Base-by-base conservation (phyloP, 1,140 invertebrate species). In the Bilobella aurantiaca region DNA sequence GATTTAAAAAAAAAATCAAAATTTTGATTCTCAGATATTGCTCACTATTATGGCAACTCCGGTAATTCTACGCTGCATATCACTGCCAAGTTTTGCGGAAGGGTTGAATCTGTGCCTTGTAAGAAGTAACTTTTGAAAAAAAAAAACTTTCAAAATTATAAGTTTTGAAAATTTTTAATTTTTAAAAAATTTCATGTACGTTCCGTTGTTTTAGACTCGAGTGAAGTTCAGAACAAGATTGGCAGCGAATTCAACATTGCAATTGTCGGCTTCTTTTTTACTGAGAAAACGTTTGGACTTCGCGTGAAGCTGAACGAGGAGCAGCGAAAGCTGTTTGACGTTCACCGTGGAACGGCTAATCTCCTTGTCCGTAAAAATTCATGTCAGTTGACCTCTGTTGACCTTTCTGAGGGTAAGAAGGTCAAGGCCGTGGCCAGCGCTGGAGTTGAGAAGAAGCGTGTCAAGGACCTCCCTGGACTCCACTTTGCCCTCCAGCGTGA, bases 1-100 rank as follows among this genome's bases (percentile, higher is more conserved):
- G 12, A 59, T 27, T 27, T 28, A 59, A n/a, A n/a, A n/a, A n/a
- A n/a, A n/a, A n/a, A n/a, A n/a, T n/a, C n/a, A n/a, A n/a, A n/a
- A 23, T 12, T 32, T 37, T 61, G 3, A 27, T 58, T 30, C 25
- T 58, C 30, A 58, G 57, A 58, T 30, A 3, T 31, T 5, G 3
- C 2, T 12, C 14, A 25, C 21, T 58, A 58, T 58, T 25, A 58
- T 8, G 25, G 8, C 3, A 25, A 58, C n/a, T 12, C 37, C 1
- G 56, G 67, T 0, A 32, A 37, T 18, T 16, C 56, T 3, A 3
- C 34, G 12, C 67, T 63, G 30, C 69, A 71, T 58, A 47, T 71
- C 3, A 71, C 69, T 16, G 67, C 64, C 18, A 68, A 68, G 49
- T 71, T 71, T 42, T 64, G 64, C 31, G 69, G 60, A 23, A n/a